These are phyloP conservation scores for Fistularia tabacaria DNA, from an alignment of 2,797 vertebrate species.

Conservation along the genomic window DNA sequence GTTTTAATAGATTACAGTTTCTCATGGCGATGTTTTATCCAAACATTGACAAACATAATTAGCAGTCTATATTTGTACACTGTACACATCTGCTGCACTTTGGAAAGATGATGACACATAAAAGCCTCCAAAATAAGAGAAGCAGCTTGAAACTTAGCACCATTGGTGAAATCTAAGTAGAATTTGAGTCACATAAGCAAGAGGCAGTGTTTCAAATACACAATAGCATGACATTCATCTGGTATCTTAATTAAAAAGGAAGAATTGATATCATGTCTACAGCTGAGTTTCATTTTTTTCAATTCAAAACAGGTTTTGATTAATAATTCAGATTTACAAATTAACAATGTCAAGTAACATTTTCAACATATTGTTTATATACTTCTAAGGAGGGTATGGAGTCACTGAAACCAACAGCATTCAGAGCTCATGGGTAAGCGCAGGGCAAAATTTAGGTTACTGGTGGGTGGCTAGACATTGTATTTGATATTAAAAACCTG, in stretches of 20 bases:
- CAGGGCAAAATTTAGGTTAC: not conserved
- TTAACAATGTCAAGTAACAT: no score
- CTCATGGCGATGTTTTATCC: slow-evolving; percentile 22
- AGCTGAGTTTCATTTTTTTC: no score
- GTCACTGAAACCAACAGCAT: no score
- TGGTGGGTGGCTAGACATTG: not conserved
- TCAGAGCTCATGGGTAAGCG: no score
- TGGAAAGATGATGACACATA: slow-evolving; percentile 4
- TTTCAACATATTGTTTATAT: no score
- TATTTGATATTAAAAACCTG: not conserved
- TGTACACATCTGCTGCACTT: slow-evolving; percentile 8
- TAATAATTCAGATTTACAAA: no score
- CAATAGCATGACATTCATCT: no score
- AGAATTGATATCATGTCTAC: no score
- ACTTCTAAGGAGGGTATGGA: no score
- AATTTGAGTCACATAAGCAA: not conserved
- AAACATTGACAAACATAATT: slow-evolving; percentile 21
- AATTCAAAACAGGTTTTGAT: no score
- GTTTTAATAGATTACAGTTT: slow-evolving; percentile 48
- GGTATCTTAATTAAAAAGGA: no score
- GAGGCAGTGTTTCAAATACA: no score
- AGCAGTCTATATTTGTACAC: slow-evolving; percentile 13
- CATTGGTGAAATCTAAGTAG: not conserved
- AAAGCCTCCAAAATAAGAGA: slow-evolving; percentile 2
- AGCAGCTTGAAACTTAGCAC: not conserved